phyloP scores from a whole-genome alignment of 2,888 invertebrate genomes.

The Chalcis sispes region DNA sequence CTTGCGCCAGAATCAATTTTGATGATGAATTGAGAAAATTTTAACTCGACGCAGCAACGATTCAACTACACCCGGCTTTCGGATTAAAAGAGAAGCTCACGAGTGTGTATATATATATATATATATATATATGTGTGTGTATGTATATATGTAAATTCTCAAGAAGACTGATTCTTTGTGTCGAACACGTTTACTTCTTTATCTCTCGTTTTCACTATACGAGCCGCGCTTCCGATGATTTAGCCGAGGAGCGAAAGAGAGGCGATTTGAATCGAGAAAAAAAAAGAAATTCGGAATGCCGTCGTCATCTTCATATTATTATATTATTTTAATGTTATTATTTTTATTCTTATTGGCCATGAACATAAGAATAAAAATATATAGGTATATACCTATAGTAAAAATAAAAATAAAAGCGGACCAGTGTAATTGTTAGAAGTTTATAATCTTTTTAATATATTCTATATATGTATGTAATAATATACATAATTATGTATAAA shows the following conservation, averaged over 20 bases:
- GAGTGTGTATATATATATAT: no score
- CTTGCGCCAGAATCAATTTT: constrained; percentile 48
- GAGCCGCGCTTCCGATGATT: no score
- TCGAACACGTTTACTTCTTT: not conserved
- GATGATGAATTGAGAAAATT: constrained; percentile 39
- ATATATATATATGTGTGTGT: no score
- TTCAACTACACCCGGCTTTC: not conserved
- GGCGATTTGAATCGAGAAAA: no score
- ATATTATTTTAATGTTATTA: no score
- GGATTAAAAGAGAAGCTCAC: constrained; percentile 21
- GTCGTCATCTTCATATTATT: no score
- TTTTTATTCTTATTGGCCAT: no score
- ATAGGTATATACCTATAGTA: constrained; percentile 25
- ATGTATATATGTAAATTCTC: constrained; percentile 37
- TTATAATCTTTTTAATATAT: constrained; percentile 55
- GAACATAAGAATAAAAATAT: not conserved
- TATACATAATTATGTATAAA: constrained; percentile 55
- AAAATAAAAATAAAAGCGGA: constrained; percentile 44
- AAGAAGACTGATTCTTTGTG: constrained; percentile 51
- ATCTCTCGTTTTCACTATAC: no score
- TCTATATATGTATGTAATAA: constrained; percentile 41
- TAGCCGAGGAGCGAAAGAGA: no score
- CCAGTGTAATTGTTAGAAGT: constrained; percentile 58
- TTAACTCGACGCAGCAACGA: constrained; percentile 5
- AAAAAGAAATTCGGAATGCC: no score